phyloP scores from a whole-genome alignment of 2,113 vertebrate species.

The Eulacestoma nigropectus region DNA sequence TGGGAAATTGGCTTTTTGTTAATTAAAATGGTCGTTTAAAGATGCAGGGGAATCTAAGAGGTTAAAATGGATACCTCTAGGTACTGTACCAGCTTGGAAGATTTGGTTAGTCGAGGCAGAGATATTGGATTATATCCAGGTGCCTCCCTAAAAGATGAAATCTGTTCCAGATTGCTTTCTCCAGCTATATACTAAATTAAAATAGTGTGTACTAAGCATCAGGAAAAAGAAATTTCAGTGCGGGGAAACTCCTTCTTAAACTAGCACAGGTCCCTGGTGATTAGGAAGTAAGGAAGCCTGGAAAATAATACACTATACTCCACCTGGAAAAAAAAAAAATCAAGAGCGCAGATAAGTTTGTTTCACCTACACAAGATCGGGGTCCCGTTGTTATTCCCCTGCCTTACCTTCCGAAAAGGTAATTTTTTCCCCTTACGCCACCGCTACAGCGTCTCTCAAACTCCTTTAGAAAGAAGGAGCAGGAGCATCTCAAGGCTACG shows the following conservation, averaged over 20 bases:
- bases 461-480: not conserved
- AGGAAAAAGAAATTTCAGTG: not conserved
- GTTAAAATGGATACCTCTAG: conserved; percentile 38
- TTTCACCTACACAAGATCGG: not conserved
- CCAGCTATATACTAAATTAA: not conserved
- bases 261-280: not conserved
- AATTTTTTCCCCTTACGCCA: not conserved
- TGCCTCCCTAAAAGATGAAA: not conserved
- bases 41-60: not conserved
- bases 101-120: not conserved
- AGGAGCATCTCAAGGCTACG: not conserved
- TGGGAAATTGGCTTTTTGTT: conserved; percentile 22
- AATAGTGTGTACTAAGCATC: not conserved
- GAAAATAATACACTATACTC: not conserved
- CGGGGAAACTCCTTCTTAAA: not conserved
- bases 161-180: not conserved
- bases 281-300: not conserved
- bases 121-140: not conserved
- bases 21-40: conserved; percentile 53
- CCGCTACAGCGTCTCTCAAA: not conserved
- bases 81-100: not conserved
- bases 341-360: not conserved
- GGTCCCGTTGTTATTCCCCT: not conserved
- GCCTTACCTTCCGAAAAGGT: not conserved
- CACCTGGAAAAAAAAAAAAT: not conserved